Base-by-base conservation (phyloP, 1,140 invertebrate species). In the Orussus abietinus region DNA sequence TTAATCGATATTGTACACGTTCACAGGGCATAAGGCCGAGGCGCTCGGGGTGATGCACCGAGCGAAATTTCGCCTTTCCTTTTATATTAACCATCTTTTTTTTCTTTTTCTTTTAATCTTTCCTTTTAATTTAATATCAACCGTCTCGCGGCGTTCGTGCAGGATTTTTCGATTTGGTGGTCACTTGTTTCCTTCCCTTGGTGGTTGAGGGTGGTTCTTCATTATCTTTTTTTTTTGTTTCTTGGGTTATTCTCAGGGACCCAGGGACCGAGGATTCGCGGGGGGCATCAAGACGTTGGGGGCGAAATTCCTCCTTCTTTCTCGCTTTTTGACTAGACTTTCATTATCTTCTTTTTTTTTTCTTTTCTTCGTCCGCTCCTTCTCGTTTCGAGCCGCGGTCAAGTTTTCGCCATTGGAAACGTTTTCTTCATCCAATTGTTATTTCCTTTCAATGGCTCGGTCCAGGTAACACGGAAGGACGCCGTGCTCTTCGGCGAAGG, bases 41-140 rank as follows among this genome's bases (percentile, higher is more conserved):
- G n/a, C n/a, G n/a, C n/a, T n/a, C n/a, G n/a, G n/a, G n/a, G n/a
- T 11, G 9, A 26, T 10, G 11, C 11, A 9, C 25, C 25, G 25
- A 26, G 9, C n/a, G n/a, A n/a, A 26, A 26, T 10, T 10, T 10
- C 11, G 25, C 32, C 32, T 40, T 38, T 46, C 42, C 40, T 59
- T 55, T 48, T 35, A 47, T 53, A 54, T 54, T 51, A 33, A 42
- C 58, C 11, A 11, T 26, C 11, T 26, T 10, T 10, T 38, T 43
- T 37, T 45, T 38, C 13, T 37, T 32, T 49, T 30, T 38, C 29
- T 39, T 45, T 44, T 11, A 14, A 31, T 18, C n/a, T 39, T 35
- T 36, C 21, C 13, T 44, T 44, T 44, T 19, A 7, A 19, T 37
- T 38, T 10, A 20, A 33, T 34, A 35, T 29, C n/a, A n/a, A n/a